Percentiles rank a stretch among this genome's conserved stretches.
Evolutionary conservation across 1,140 invertebrate species (phyloP).

Genomic region (Drosophila sp.): DNA sequence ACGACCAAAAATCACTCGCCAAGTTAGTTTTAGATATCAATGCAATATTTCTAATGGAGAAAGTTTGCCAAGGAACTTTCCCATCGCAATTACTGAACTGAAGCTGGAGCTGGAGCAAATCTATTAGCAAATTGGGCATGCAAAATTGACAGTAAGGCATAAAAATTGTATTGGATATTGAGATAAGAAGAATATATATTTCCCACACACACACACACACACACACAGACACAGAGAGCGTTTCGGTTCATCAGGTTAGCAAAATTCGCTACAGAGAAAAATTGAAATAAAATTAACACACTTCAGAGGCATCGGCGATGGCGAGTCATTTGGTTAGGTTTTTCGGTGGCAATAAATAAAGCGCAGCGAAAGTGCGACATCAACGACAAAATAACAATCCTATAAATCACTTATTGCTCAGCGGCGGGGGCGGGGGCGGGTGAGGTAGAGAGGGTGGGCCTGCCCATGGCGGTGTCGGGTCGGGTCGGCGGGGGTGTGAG

Average conservation of each 20-base stretch:
- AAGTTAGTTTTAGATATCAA: too few species aligned
- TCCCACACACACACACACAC: constrained; percentile 9
- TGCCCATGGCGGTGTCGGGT: neutral
- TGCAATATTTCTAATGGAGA: neutral
- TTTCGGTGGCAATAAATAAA: constrained; percentile 66
- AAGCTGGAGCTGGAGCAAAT: constrained; percentile 15
- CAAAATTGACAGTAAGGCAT: constrained; percentile 7
- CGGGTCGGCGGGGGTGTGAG: neutral
- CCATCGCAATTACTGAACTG: neutral
- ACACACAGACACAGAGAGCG: neutral
- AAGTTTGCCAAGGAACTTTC: neutral
- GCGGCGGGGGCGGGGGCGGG: neutral
- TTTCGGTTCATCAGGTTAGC: neutral
- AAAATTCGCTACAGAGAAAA: constrained; percentile 22
- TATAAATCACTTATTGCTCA: constrained; percentile 74
- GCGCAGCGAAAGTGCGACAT: constrained; percentile 74
- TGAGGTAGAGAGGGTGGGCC: neutral
- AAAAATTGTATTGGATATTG: constrained; percentile 1
- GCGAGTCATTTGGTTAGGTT: neutral
- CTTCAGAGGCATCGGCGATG: constrained; percentile 44
- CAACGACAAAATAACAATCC: constrained; percentile 80
- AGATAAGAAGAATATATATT: constrained; percentile 22
- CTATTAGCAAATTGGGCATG: constrained; percentile 46
- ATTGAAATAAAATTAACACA: constrained; percentile 76
- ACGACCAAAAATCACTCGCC: too few species aligned